Percentiles rank a stretch among this genome's conserved stretches.
These are phyloP conservation scores for Diabrotica undecimpunctata DNA, from an alignment of 1,140 invertebrate species.

Conservation along the genomic window DNA sequence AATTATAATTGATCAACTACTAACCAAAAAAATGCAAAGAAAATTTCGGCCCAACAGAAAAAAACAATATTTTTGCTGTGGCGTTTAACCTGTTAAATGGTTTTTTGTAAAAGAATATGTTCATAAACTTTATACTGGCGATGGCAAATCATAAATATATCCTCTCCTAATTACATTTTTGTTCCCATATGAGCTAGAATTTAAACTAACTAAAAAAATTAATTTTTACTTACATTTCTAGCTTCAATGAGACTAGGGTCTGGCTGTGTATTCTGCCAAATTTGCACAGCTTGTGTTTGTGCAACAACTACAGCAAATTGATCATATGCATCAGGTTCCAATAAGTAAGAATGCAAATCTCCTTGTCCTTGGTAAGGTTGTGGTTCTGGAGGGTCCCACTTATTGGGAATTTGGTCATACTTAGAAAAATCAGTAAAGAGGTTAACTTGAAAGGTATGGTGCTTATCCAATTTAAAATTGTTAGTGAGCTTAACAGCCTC, in stretches of 20 bases:
- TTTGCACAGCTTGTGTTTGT: constrained; percentile 72
- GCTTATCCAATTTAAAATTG: constrained; percentile 94
- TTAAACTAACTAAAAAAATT: too few relatives aligned
- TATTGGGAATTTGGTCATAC: constrained; percentile 85
- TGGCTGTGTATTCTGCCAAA: constrained; percentile 87
- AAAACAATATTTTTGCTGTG: too few relatives aligned
- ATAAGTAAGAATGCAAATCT: constrained; percentile 87
- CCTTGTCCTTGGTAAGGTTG: constrained; percentile 83
- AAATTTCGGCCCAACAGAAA: too few relatives aligned
- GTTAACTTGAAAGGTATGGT: constrained; percentile 93
- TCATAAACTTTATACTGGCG: too few relatives aligned
- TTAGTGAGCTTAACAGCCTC: constrained; percentile 86
- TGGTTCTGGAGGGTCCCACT: constrained; percentile 86
- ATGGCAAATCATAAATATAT: too few relatives aligned
- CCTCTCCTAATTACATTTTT: too few relatives aligned
- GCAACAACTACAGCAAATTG: constrained; percentile 90
- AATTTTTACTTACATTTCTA: constrained; percentile 61
- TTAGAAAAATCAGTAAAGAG: constrained; percentile 91
- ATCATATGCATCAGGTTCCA: constrained; percentile 92
- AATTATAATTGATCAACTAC: too few relatives aligned
- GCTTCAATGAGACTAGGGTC: constrained; percentile 82
- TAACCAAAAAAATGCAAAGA: too few relatives aligned
- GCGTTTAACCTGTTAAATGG: too few relatives aligned
- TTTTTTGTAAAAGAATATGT: too few relatives aligned
- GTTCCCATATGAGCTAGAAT: too few relatives aligned